A percentile compares a stretch with the other conserved stretches of the same genome.
Conservation (phyloP, 1,140 invertebrate species). For the Tetramorium simillimum region DNA sequence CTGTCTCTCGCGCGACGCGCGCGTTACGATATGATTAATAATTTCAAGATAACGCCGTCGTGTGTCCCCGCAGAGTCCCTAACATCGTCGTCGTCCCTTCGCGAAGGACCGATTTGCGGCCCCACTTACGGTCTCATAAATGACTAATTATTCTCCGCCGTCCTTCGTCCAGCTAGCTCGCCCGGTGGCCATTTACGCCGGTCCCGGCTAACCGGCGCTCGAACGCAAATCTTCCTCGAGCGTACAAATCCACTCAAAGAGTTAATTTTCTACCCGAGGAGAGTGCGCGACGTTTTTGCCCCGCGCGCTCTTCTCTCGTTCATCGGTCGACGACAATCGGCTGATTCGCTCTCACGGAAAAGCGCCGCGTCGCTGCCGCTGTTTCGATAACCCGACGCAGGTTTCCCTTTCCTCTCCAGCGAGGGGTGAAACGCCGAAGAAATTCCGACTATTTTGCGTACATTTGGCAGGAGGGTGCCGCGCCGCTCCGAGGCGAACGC, state of each 20-base stretch:
- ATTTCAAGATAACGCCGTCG: constrained; percentile 82
- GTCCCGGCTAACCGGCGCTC: background rate
- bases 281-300: background rate
- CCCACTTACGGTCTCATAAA: constrained; percentile 83
- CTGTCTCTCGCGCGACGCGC: constrained; percentile 62
- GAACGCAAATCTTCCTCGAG: constrained; percentile 35
- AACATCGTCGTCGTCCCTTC: constrained; percentile 70
- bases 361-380: background rate
- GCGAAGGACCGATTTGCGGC: constrained; percentile 80
- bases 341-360: constrained; percentile 33
- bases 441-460: constrained; percentile 81
- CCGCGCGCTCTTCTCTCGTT: background rate
- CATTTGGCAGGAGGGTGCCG: constrained; percentile 66
- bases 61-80: constrained; percentile 71
- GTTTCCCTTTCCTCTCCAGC: constrained; percentile 15
- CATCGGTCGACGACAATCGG: background rate
- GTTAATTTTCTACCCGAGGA: background rate
- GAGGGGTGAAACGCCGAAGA: constrained; percentile 60
- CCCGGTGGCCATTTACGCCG: constrained; percentile 28
- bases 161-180: constrained; percentile 46
- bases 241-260: background rate
- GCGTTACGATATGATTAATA: constrained; percentile 84
- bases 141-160: constrained; percentile 82
- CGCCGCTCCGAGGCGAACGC: constrained; percentile 36
- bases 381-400: constrained; percentile 36